Evolutionary conservation across 2,888 invertebrate species (phyloP).

Genomic region (Sclerodermus sp.): DNA sequence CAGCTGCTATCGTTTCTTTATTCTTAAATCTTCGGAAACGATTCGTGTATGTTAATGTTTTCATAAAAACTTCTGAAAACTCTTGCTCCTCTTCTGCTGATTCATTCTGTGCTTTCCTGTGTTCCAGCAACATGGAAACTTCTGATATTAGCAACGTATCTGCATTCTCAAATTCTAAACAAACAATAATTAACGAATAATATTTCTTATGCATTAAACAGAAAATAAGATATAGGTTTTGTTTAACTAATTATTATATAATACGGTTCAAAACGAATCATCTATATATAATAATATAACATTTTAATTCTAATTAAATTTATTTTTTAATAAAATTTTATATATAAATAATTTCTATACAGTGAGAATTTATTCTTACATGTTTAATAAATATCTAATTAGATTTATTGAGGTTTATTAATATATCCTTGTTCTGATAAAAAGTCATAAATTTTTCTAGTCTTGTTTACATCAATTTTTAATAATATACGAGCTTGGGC

Average conservation of each 20-base stretch:
- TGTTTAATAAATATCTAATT: too few species aligned
- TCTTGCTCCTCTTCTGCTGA: conserved; percentile 98
- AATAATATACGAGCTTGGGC: conserved; percentile 81
- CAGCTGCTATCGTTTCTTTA: conserved; percentile 95
- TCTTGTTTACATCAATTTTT: conserved; percentile 93
- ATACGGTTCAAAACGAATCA: too few species aligned
- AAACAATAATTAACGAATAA: too few species aligned
- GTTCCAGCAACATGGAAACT: conserved; percentile 94
- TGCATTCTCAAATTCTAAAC: conserved; percentile 93
- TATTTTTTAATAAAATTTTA: too few species aligned
- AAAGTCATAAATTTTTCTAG: conserved; percentile 83
- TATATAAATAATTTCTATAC: too few species aligned
- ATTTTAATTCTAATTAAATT: too few species aligned
- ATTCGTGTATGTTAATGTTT: conserved; percentile 94
- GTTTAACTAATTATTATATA: too few species aligned
- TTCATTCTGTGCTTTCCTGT: conserved; percentile 96
- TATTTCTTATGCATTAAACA: too few species aligned
- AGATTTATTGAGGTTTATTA: conserved; percentile 59
- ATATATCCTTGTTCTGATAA: conserved; percentile 74
- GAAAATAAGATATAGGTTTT: too few species aligned
- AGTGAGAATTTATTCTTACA: too few species aligned
- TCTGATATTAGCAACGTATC: conserved; percentile 96
- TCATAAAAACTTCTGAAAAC: conserved; percentile 97
- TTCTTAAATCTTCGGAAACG: conserved; percentile 97
- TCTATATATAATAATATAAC: too few species aligned